Percentiles rank a stretch among this genome's conserved stretches.
Evolutionary conservation across 2,797 vertebrate species (phyloP).

Genomic region (Gorsachius magnificus): DNA sequence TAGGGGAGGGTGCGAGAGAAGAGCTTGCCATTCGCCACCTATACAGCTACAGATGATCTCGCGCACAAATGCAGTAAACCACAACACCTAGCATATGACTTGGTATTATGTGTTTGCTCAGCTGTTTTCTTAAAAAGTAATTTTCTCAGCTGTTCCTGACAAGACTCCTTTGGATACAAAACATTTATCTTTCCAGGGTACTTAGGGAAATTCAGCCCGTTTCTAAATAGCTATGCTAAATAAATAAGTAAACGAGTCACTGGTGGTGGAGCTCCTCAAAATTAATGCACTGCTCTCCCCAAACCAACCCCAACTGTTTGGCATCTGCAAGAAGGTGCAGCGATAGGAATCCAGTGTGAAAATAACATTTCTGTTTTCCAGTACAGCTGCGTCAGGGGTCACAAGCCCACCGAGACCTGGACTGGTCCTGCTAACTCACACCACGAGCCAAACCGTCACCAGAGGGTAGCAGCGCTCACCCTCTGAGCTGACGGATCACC

Average conservation of each 20-base stretch:
- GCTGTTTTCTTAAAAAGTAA: conserved; percentile 16
- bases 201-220: not conserved
- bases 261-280: not conserved
- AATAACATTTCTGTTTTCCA: not conserved
- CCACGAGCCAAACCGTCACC: not conserved
- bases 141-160: conserved; percentile 24
- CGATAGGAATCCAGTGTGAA: not conserved
- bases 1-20: not conserved
- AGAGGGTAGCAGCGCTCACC: not conserved
- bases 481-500: not conserved
- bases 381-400: accelerated
- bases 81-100: not conserved
- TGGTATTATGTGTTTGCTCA: conserved; percentile 13
- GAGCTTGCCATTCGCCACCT: not conserved
- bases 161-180: not conserved
- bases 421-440: not conserved
- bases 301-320: not conserved
- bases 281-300: not conserved
- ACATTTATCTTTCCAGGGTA: not conserved
- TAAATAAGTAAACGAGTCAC: not conserved
- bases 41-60: not conserved
- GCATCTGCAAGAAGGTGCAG: not conserved
- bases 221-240: not conserved
- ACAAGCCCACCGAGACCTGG: not conserved
- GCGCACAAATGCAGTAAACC: not conserved